Evolutionary conservation across 2,113 vertebrate species (phyloP).

Genomic region (Syrmaticus mikado): DNA sequence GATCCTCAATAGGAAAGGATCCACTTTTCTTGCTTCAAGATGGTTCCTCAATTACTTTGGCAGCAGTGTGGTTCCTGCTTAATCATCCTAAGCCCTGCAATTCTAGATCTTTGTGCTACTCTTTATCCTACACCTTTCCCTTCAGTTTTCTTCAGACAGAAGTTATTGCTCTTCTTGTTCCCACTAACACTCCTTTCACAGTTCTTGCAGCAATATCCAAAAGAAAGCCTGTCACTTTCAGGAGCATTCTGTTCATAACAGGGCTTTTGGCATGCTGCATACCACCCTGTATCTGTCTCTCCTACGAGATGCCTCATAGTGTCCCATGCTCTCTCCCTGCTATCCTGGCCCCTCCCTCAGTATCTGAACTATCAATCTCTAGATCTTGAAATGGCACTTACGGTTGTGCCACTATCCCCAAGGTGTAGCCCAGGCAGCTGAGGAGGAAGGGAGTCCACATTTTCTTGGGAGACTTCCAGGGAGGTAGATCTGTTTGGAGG

Average conservation of each 20-base stretch:
- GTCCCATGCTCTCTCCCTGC: background rate
- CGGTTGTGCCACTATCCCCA: constrained; percentile 34
- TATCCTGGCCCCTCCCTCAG: background rate
- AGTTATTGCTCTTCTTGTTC: background rate
- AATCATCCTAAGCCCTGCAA: background rate
- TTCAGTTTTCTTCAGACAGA: background rate
- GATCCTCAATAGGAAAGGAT: background rate
- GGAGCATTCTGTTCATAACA: background rate
- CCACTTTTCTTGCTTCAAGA: background rate
- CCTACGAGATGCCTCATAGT: background rate
- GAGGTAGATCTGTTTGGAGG: background rate
- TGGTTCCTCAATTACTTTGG: background rate
- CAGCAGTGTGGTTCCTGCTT: background rate
- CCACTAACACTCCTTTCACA: background rate
- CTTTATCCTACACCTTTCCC: background rate
- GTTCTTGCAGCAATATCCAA: fast-evolving
- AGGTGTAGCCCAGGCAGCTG: background rate
- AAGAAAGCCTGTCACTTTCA: background rate
- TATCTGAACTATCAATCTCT: background rate
- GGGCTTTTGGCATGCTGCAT: fast-evolving
- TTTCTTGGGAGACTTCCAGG: background rate
- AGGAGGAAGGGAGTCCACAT: constrained; percentile 45
- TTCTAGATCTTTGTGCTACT: background rate
- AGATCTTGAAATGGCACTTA: constrained; percentile 20
- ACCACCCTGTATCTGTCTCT: background rate